Evolutionary conservation across 2,797 vertebrate species (phyloP).

Genomic region (Chloroceryle inda): DNA sequence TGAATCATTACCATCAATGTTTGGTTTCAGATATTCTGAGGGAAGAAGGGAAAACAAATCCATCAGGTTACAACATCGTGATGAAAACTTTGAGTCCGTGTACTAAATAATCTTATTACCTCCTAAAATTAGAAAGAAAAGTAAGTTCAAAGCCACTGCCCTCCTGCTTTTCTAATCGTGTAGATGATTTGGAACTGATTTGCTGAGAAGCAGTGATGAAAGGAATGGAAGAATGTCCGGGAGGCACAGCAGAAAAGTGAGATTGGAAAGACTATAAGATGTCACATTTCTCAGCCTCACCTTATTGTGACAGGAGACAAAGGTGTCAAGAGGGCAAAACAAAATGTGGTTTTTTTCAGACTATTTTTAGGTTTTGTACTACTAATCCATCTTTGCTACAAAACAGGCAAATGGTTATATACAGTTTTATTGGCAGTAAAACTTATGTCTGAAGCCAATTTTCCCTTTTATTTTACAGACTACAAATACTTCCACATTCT

Average conservation of each 20-base stretch:
- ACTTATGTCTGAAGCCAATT: slow-evolving; percentile 51
- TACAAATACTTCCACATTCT: slow-evolving; percentile 66
- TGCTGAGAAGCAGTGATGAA: not conserved
- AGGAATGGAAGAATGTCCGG: not conserved
- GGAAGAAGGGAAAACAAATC: not conserved
- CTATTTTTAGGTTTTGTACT: slow-evolving; percentile 8
- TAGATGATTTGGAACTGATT: not conserved
- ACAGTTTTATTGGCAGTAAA: slow-evolving; percentile 55
- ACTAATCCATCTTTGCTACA: slow-evolving; percentile 26
- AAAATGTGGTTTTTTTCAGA: not conserved
- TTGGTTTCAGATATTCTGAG: not conserved
- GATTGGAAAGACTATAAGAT: not conserved
- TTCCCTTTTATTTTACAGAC: slow-evolving; percentile 69
- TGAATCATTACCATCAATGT: not conserved
- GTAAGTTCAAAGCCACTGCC: not conserved
- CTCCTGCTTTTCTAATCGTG: not conserved
- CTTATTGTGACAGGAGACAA: slow-evolving; percentile 11
- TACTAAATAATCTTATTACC: not conserved
- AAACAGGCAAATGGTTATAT: slow-evolving; percentile 5
- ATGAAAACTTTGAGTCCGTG: not conserved
- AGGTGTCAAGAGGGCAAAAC: slow-evolving; percentile 17
- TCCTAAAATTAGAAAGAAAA: slow-evolving; percentile 34
- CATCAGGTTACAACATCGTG: not conserved
- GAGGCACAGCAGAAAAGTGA: not conserved
- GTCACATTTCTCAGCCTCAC: not conserved